Evolutionary conservation across 2,113 vertebrate species (phyloP).

Genomic region (Cepphus grylle): DNA sequence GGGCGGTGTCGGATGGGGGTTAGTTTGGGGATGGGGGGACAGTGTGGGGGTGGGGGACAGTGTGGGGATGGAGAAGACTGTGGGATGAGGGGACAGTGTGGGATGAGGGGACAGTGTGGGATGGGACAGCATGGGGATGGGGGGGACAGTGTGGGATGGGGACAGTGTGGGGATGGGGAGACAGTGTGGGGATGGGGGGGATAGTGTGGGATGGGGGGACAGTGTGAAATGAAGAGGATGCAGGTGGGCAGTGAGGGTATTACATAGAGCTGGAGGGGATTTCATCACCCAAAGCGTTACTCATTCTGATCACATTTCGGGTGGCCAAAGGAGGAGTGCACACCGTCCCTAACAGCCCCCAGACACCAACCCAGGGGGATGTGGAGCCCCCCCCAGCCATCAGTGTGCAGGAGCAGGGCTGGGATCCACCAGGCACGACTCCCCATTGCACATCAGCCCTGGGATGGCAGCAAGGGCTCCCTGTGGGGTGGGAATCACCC

Average conservation of each 20-base stretch:
- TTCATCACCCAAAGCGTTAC: slow-evolving; percentile 53
- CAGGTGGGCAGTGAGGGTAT: neutral
- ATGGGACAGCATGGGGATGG: neutral
- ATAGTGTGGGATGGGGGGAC: neutral
- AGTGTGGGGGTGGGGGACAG: no score
- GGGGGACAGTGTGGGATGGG: neutral
- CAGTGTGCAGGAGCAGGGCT: neutral
- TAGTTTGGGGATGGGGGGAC: no score
- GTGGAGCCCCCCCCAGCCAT: no score
- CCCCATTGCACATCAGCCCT: neutral
- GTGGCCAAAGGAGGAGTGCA: neutral
- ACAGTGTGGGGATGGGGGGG: neutral
- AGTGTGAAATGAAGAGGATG: neutral
- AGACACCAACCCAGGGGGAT: neutral
- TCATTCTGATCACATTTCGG: neutral
- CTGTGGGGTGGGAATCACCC: neutral
- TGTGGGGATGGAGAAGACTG: neutral
- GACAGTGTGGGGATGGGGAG: neutral
- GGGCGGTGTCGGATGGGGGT: neutral
- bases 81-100: neutral
- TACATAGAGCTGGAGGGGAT: slow-evolving; percentile 42
- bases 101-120: neutral
- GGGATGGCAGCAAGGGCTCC: fast-evolving
- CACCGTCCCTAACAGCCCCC: neutral
- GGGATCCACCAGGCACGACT: neutral